These are phyloP conservation scores for Cydia splendana DNA, from an alignment of 1,140 invertebrate species.

Conservation along the genomic window DNA sequence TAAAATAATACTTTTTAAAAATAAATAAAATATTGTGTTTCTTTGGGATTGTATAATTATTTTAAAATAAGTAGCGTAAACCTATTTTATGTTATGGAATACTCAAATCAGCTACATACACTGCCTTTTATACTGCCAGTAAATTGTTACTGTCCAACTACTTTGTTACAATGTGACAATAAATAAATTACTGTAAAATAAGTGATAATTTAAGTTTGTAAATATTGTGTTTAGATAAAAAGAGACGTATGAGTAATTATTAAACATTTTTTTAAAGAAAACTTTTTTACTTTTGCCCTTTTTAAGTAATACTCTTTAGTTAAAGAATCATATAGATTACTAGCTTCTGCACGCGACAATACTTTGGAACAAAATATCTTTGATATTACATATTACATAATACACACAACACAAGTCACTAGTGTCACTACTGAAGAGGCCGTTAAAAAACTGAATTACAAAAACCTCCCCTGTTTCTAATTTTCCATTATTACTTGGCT, in stretches of 20 bases:
- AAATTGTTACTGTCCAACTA: conserved; percentile 30
- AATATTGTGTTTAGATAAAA: conserved; percentile 78
- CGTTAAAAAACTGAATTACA: too few species aligned
- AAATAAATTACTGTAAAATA: conserved; percentile 49
- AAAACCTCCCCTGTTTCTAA: too few species aligned
- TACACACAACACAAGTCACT: too few species aligned
- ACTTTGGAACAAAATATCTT: too few species aligned
- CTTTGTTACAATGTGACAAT: conserved; percentile 50
- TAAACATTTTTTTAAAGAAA: conserved; percentile 65
- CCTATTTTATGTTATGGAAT: conserved; percentile 51
- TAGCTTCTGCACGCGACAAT: too few species aligned
- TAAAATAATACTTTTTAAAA: not conserved
- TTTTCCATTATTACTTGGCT: not conserved
- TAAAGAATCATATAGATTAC: too few species aligned
- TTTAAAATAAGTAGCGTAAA: conserved; percentile 51
- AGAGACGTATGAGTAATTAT: conserved; percentile 72
- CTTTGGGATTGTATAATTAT: conserved; percentile 60
- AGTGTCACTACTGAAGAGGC: too few species aligned
- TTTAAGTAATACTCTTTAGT: too few species aligned
- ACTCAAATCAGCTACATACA: conserved; percentile 71
- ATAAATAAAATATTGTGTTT: conserved; percentile 51
- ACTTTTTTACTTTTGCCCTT: not conserved
- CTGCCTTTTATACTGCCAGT: conserved; percentile 62
- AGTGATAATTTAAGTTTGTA: conserved; percentile 67
- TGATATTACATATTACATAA: too few species aligned